A percentile compares a stretch with the other conserved stretches of the same genome.
Evolutionary conservation across 2,797 vertebrate species (phyloP).

Genomic region (Centroberyx gerrardi): DNA sequence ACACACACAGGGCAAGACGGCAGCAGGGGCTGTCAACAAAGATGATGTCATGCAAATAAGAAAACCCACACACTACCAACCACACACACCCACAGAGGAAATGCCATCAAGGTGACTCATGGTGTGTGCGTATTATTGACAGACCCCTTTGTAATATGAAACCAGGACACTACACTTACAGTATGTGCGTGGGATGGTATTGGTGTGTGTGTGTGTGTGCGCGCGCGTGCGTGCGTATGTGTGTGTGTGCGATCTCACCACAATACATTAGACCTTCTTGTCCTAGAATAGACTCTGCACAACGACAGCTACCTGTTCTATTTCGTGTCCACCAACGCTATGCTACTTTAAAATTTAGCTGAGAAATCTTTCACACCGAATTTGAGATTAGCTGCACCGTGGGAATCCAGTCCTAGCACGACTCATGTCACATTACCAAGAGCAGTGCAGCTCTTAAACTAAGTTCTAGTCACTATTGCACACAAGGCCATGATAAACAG

Average conservation of each 20-base stretch:
- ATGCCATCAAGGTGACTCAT: slow-evolving; percentile 66
- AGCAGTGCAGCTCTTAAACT: no score
- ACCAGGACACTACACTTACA: slow-evolving; percentile 5
- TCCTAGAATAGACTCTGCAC: not conserved
- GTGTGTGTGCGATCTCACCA: no score
- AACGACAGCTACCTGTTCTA: not conserved
- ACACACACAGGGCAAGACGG: slow-evolving; percentile 18
- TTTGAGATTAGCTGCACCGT: no score
- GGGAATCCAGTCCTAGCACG: no score
- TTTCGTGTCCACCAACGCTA: not conserved
- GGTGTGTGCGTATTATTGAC: slow-evolving; percentile 29
- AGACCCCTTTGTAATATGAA: slow-evolving; percentile 51
- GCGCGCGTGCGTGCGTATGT: not conserved
- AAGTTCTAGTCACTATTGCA: no score
- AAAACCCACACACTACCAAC: slow-evolving; percentile 32
- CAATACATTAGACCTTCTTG: not conserved
- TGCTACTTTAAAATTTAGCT: not conserved
- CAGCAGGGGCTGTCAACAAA: slow-evolving; percentile 51
- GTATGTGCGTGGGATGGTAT: not conserved
- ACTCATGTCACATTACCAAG: no score
- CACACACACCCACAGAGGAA: slow-evolving; percentile 45
- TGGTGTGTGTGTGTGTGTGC: not conserved
- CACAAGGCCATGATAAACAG: no score
- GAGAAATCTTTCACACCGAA: not conserved
- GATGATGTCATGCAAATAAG: slow-evolving; percentile 62